phyloP scores from a whole-genome alignment of 2,113 vertebrate genomes.

The Poeciliopsis turrubarensis region DNA sequence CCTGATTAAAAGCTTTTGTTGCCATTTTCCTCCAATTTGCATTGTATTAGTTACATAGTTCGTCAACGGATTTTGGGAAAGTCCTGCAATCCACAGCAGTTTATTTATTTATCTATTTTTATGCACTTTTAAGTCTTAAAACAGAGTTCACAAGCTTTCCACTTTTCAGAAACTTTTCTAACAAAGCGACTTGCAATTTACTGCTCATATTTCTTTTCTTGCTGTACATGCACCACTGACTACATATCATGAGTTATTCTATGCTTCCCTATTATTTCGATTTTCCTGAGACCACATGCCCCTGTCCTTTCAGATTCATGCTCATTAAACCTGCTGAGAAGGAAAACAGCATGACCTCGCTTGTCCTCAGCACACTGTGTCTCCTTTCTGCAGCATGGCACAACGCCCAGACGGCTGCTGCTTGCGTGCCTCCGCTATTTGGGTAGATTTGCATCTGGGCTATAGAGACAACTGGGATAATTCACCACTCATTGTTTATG shows the following conservation, averaged over 20 bases:
- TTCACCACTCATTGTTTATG: conserved; percentile 42
- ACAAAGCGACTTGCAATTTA: neutral
- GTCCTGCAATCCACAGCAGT: too few species aligned
- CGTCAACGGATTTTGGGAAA: neutral
- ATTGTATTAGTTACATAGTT: neutral
- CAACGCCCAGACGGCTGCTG: conserved; percentile 62
- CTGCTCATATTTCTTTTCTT: neutral
- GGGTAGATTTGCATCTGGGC: conserved; percentile 73
- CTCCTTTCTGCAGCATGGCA: conserved; percentile 58
- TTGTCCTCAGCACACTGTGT: conserved; percentile 49
- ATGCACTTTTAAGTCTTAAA: neutral
- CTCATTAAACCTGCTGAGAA: conserved; percentile 50
- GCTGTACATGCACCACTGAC: neutral
- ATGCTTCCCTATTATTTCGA: conserved; percentile 24
- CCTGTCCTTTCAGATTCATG: conserved; percentile 8
- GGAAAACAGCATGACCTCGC: conserved; percentile 52
- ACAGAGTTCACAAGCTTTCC: neutral
- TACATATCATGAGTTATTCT: conserved; percentile 1
- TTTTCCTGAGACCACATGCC: conserved; percentile 26
- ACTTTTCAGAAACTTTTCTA: neutral
- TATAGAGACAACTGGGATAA: conserved; percentile 57
- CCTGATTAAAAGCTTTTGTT: neutral
- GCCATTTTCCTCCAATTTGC: neutral
- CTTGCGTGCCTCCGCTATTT: conserved; percentile 76
- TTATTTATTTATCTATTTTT: neutral